These are phyloP conservation scores for Clepsis dumicolana DNA, from an alignment of 2,888 invertebrate species.

Conservation along the genomic window DNA sequence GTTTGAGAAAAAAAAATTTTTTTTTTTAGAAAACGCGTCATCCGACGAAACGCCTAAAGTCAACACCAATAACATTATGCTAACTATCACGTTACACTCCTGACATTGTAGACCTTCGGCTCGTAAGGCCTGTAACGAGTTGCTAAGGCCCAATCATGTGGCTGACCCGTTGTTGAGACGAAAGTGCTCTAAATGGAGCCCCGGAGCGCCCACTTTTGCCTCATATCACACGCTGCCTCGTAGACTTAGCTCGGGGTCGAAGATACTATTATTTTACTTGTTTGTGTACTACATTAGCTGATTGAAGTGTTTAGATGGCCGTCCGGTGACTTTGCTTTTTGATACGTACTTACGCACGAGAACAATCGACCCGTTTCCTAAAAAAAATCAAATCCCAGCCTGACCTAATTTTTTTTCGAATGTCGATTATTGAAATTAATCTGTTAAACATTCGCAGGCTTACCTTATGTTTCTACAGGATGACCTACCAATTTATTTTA, in stretches of 20 bases:
- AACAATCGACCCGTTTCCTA: no score
- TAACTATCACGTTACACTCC: constrained; percentile 28
- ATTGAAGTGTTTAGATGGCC: no score
- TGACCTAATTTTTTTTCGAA: no score
- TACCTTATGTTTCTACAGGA: no score
- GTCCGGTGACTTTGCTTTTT: no score
- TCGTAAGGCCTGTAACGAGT: constrained; percentile 49
- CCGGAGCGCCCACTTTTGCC: constrained; percentile 54
- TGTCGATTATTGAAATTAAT: no score
- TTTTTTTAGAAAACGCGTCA: no score
- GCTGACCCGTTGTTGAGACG: constrained; percentile 38
- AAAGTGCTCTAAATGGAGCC: constrained; percentile 57
- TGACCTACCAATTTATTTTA: no score
- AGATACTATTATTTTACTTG: constrained; percentile 41
- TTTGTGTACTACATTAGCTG: background rate
- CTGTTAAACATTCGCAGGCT: no score
- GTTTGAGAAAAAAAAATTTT: no score
- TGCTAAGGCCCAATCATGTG: constrained; percentile 49
- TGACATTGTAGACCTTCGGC: constrained; percentile 22
- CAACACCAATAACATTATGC: background rate
- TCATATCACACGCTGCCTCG: constrained; percentile 50
- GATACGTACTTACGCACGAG: no score
- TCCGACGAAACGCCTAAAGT: background rate
- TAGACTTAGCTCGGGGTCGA: constrained; percentile 52
- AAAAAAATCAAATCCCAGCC: no score